Evolutionary conservation across 2,797 vertebrate genomes (phyloP).

Genomic region (Bucorvus abyssinicus): DNA sequence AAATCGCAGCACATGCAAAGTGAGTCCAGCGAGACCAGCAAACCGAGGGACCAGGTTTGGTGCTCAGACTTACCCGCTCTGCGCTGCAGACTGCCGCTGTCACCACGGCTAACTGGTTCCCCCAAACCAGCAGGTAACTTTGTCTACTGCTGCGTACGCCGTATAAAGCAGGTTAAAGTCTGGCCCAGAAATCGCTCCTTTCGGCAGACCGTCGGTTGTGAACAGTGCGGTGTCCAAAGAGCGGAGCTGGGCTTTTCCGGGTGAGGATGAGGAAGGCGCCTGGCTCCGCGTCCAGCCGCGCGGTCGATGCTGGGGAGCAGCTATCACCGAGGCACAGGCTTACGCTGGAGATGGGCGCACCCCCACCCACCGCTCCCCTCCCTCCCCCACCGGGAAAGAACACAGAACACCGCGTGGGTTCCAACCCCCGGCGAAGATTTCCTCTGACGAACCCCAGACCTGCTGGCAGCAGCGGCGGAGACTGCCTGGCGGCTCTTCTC

Average conservation of each 20-base stretch:
- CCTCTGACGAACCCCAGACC: neutral
- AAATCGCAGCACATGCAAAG: neutral
- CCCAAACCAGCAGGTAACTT: neutral
- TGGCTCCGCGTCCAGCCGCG: neutral
- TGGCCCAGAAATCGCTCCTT: neutral
- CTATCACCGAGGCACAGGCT: neutral
- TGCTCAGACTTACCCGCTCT: neutral
- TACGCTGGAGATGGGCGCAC: neutral
- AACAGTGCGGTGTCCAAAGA: neutral
- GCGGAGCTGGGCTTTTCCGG: neutral
- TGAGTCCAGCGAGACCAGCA: neutral
- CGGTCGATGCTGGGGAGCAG: neutral
- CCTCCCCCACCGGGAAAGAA: neutral
- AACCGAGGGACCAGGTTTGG: rapidly evolving
- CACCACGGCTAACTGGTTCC: neutral
- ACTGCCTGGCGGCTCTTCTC: neutral
- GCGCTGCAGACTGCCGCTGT: rapidly evolving
- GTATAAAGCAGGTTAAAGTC: neutral
- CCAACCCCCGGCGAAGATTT: neutral
- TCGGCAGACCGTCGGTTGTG: neutral
- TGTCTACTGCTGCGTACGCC: neutral
- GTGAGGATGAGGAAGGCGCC: neutral
- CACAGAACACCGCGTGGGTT: neutral
- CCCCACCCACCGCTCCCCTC: neutral
- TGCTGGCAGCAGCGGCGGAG: neutral